phyloP scores from a whole-genome alignment of 2,113 vertebrate genomes.

The Campylomormyrus numenius region DNA sequence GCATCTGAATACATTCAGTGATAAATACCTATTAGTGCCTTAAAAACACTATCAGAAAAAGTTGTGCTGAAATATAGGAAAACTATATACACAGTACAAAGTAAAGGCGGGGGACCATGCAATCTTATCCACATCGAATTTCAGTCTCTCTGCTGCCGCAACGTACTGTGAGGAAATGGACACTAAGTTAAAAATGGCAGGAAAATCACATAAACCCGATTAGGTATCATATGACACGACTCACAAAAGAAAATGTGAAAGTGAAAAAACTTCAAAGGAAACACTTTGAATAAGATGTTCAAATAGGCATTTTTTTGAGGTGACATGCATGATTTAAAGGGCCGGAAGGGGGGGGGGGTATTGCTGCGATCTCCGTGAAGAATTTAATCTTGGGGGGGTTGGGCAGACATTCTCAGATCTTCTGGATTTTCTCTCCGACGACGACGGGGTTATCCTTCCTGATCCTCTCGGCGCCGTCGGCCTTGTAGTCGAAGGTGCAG shows the following conservation, averaged over 20 bases:
- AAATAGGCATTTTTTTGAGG: conserved; percentile 63
- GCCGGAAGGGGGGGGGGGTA: conserved; percentile 52
- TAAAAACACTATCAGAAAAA: conserved; percentile 14
- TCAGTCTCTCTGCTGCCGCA: conserved; percentile 63
- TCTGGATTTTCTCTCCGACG: conserved; percentile 81
- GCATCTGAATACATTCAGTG: conserved; percentile 66
- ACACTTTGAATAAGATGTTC: conserved; percentile 53
- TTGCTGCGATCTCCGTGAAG: conserved; percentile 46
- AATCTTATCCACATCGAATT: conserved; percentile 60
- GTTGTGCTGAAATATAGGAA: conserved; percentile 38
- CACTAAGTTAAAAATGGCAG: conserved; percentile 61
- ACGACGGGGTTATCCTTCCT: conserved; percentile 85
- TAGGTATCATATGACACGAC: conserved; percentile 62
- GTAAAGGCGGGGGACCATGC: conserved; percentile 53
- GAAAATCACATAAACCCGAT: conserved; percentile 59
- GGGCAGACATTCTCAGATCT: conserved; percentile 68
- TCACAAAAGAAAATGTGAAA: conserved; percentile 17
- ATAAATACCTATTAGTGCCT: conserved; percentile 39
- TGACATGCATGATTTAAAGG: conserved; percentile 72
- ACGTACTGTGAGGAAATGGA: conserved; percentile 67
- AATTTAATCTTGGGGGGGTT: conserved; percentile 31
- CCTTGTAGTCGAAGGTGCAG: conserved; percentile 85
- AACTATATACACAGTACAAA: conserved; percentile 63
- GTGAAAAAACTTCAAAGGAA: conserved; percentile 54
- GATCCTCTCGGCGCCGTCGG: conserved; percentile 81